Evolutionary conservation across 2,113 vertebrate genomes (phyloP), one percentile per base, ranked within the genome.

Genomic region (Rissa tridactyla): DNA sequence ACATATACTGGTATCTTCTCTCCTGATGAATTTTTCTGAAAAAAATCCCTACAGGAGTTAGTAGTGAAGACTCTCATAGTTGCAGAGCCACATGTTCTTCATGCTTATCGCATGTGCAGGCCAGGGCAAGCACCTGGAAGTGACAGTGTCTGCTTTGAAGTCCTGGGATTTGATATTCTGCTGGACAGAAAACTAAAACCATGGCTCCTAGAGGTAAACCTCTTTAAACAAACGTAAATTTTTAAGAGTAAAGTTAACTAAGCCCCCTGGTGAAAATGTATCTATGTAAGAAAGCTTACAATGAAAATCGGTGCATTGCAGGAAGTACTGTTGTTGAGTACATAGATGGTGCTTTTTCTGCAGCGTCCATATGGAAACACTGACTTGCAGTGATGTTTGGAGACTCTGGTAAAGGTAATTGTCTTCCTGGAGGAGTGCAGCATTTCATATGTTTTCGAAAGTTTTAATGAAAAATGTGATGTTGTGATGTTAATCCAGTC

Each of bases 1-100:
- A 32, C 78, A 22, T 72, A 34, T 89, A 49, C 32, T 82, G 47
- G 15, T 88, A 25, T 73, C n/a, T 69, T 83, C 34, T 91, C 20
- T 80, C n/a, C 61, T 89, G 76, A 92, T 90, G 42, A 64, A 16
- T 42, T 88, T 89, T 92, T 91, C 76, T 96, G 64, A 26, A 58
- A 64, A 69, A 70, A 22, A 86, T 94, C 57, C 65, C 77, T 36
- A 14, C 94, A 99, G 99, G 99, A 99, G 81, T 97, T 99, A 97
- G 99, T 99, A 91, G 99, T 99, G 75, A 99, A 99, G 98, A 99
- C 99, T 12, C 97, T 99, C 90, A 99, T 99, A 51, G 99, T 99
- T 77, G 99, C 99, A 29, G 99, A 99, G 84, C 99, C 99, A 3
- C 99, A 99, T 1, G 99, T 99, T 73, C 98, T 99, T 54, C 99